phyloP scores from a whole-genome alignment of 2,888 invertebrate genomes.

The Cryptus viduatorius region DNA sequence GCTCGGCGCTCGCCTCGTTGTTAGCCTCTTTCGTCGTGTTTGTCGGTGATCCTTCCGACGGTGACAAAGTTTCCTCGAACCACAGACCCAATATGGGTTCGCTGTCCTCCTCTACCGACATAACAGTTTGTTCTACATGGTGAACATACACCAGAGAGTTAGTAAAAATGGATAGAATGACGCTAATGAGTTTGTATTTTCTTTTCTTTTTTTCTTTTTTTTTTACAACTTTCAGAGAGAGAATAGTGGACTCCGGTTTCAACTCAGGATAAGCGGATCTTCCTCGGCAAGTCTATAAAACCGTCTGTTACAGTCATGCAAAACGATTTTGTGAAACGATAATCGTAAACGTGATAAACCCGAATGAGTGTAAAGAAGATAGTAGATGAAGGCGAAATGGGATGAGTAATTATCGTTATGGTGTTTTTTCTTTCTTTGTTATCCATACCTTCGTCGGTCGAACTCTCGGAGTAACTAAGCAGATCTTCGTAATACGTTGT shows the following conservation, averaged over 20 bases:
- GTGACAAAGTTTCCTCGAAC: constrained; percentile 97
- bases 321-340: constrained; percentile 53
- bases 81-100: constrained; percentile 96
- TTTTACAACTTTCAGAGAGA: constrained; percentile 55
- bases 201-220: constrained; percentile 46
- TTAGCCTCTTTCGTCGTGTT: constrained; percentile 87
- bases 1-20: constrained; percentile 85
- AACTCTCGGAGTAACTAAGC: constrained; percentile 95
- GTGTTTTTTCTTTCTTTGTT: constrained; percentile 33
- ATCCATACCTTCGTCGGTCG: constrained; percentile 92
- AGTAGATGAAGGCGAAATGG: constrained; percentile 64
- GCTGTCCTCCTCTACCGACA: constrained; percentile 89
- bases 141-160: constrained; percentile 78
- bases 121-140: constrained; percentile 81
- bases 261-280: constrained; percentile 60
- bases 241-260: constrained; percentile 42
- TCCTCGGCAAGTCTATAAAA: constrained; percentile 76
- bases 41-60: constrained; percentile 88
- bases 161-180: constrained; percentile 76
- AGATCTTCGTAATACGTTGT: constrained; percentile 99
- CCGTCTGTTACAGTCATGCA: constrained; percentile 72
- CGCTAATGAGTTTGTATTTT: constrained; percentile 67
- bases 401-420: constrained; percentile 46
- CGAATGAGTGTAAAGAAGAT: constrained; percentile 29
- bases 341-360: constrained; percentile 15